Base-by-base conservation (phyloP, 2,888 invertebrate genomes). In the Heteromyza rotundicornis region DNA sequence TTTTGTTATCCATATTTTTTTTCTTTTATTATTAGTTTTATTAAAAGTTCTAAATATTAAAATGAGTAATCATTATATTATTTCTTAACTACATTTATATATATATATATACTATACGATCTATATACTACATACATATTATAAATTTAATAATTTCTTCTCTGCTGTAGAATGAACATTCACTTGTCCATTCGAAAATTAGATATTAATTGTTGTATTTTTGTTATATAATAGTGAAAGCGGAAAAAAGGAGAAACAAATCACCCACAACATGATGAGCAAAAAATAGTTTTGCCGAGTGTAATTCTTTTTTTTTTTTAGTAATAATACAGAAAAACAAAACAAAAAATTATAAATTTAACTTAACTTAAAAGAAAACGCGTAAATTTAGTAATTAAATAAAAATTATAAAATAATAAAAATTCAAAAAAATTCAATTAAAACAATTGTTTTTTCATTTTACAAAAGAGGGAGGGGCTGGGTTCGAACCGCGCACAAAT, bases 161-260 rank as follows among this genome's bases (percentile, higher is more conserved):
- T 40, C 14, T 40, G 14, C 40, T 40, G n/a, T 40, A 40, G 10
- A 40, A 40, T 40, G 40, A 40, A 40, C 40, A n/a, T 3, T 14
- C 40, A 40, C 10, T 40, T 69, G 69, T 69, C 70, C 67, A 70
- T 57, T 65, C 64, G 49, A 56, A 60, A 36, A 64, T 57, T 68
- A 69, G 65, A 64, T 67, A 67, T 67, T 71, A 70, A 69, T 71
- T 73, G 71, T 72, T 72, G 71, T 68, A 69, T 68, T 71, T 73
- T 71, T 70, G 68, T 71, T 71, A 69, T 68, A 65, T 63, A 64
- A 57, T 57, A 68, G 59, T 35, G 40, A 62, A 61, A 47, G 59
- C 52, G 64, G 60, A 62, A 60, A 61, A 61, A 60, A 58, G 60
- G 56, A 59, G 60, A 23, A 35, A 54, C 32, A 59, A 60, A 50